Conservation (phyloP, 2,113 vertebrate genomes). For the Gymnobelideus leadbeateri region DNA sequence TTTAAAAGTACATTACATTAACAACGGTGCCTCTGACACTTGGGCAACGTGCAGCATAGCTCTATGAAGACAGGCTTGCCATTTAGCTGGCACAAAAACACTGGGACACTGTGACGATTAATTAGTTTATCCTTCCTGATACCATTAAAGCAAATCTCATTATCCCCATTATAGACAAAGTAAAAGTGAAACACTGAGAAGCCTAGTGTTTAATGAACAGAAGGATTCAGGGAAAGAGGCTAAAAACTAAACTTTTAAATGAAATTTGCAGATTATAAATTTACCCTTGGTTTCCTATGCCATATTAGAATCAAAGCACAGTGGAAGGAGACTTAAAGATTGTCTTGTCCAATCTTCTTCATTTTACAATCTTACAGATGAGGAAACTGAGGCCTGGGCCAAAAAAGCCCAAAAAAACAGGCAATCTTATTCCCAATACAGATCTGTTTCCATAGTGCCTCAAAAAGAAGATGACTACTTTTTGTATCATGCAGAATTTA, state of each 20-base stretch:
- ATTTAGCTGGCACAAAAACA: slow-evolving; percentile 63
- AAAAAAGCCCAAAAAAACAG: background rate
- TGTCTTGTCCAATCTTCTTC: background rate
- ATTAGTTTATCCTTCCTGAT: slow-evolving; percentile 73
- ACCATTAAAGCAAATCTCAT: slow-evolving; percentile 69
- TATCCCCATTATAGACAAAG: slow-evolving; percentile 73
- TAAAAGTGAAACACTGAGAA: slow-evolving; percentile 65
- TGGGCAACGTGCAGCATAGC: background rate
- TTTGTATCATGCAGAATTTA: background rate
- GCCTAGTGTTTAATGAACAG: slow-evolving; percentile 62
- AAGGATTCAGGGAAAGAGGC: slow-evolving; percentile 31
- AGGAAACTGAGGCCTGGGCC: slow-evolving; percentile 7
- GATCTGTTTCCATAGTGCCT: background rate
- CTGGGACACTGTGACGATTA: slow-evolving; percentile 63
- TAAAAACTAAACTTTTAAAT: slow-evolving; percentile 36
- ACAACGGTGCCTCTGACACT: slow-evolving; percentile 22
- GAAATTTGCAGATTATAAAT: slow-evolving; percentile 27
- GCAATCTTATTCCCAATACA: background rate
- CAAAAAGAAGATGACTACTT: background rate
- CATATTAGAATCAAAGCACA: background rate
- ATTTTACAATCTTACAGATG: slow-evolving; percentile 43
- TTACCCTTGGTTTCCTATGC: background rate
- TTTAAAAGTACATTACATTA: slow-evolving; percentile 27
- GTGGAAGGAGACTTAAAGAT: background rate
- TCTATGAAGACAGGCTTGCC: slow-evolving; percentile 66